phyloP scores from a whole-genome alignment of 2,888 invertebrate genomes.

The Drosophila ochracea region DNA sequence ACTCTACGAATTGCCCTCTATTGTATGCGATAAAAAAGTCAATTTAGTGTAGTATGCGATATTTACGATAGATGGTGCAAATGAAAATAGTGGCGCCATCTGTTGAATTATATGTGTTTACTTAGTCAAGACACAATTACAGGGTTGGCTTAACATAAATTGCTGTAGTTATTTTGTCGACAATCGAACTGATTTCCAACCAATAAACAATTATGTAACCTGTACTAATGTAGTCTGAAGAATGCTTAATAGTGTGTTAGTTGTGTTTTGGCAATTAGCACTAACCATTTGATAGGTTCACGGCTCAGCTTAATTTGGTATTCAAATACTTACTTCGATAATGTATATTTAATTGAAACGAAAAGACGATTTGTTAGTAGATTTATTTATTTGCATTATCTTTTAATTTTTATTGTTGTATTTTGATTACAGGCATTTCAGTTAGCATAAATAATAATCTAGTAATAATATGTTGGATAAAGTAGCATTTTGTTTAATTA shows the following conservation, averaged over 20 bases:
- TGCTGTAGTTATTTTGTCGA: neutral
- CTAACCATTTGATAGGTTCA: neutral
- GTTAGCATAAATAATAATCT: conserved; percentile 35
- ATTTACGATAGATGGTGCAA: neutral
- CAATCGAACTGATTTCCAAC: neutral
- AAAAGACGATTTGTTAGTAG: conserved; percentile 45
- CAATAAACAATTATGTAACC: neutral
- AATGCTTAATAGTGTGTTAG: neutral
- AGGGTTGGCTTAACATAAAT: neutral
- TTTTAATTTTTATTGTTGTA: conserved; percentile 15
- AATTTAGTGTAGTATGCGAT: neutral
- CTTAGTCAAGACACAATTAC: neutral
- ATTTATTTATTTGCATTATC: conserved; percentile 34
- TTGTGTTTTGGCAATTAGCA: neutral
- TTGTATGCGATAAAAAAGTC: neutral
- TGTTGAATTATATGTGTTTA: neutral
- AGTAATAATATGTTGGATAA: conserved; percentile 20
- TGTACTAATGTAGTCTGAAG: neutral
- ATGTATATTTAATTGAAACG: conserved; percentile 12
- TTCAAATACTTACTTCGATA: neutral
- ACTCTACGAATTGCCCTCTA: neutral
- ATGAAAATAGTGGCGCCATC: neutral
- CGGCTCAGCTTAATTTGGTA: neutral
- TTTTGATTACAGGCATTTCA: conserved; percentile 38
- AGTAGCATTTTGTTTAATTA: conserved; percentile 13